Evolutionary conservation across 2,888 invertebrate species (phyloP).

Genomic region (Protonemura montana): DNA sequence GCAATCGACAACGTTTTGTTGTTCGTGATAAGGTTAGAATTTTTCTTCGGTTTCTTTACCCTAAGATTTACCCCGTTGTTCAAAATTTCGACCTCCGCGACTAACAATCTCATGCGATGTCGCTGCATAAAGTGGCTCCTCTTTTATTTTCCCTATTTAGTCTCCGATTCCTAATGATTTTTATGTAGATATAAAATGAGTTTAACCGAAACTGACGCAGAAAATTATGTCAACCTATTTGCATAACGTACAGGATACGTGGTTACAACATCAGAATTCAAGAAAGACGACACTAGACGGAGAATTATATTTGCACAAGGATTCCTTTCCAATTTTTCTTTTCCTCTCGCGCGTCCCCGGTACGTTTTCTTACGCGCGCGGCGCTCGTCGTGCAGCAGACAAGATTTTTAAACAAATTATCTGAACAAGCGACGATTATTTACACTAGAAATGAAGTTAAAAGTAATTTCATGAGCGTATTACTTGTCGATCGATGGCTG

Average conservation of each 20-base stretch:
- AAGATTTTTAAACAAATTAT: background rate
- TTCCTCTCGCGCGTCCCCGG: background rate
- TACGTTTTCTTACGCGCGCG: background rate
- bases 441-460: background rate
- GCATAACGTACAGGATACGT: background rate
- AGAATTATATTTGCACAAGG: slow-evolving; percentile 43
- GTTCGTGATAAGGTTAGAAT: background rate
- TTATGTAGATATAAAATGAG: no score
- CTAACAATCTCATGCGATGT: background rate
- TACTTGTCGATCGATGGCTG: background rate
- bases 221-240: background rate
- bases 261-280: background rate
- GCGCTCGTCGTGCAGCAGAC: background rate
- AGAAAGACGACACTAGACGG: background rate
- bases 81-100: background rate
- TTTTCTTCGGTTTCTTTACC: background rate
- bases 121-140: background rate
- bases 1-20: background rate
- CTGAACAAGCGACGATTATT: background rate
- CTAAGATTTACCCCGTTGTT: background rate
- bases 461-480: background rate
- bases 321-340: slow-evolving; percentile 49
- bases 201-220: background rate
- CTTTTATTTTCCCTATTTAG: background rate
- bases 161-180: background rate